A percentile compares a stretch with the other conserved stretches of the same genome.
Evolutionary conservation across 2,888 invertebrate species (phyloP).

Genomic region (Drosophila tripunctata): DNA sequence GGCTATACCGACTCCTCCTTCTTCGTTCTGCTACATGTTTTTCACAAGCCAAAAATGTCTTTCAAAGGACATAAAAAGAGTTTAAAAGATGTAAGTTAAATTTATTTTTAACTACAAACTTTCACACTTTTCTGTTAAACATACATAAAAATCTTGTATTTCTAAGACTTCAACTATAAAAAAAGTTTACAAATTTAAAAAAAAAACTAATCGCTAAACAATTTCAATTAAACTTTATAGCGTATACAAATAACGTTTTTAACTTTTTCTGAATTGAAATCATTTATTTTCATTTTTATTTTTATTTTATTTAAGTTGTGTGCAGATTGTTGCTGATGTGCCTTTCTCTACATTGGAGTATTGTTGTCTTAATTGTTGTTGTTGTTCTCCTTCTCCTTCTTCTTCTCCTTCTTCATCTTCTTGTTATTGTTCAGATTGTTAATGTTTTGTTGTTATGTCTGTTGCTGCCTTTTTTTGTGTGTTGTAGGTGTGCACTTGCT

Average conservation of each 20-base stretch:
- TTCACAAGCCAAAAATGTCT: no score
- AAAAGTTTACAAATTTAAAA: no score
- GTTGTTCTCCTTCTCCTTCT: slow-evolving; percentile 35
- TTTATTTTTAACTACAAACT: no score
- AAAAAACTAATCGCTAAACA: no score
- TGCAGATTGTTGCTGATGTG: slow-evolving; percentile 28
- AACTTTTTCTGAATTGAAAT: background rate
- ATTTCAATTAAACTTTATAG: slow-evolving; percentile 6
- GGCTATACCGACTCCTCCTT: no score
- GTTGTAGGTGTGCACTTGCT: slow-evolving; percentile 49
- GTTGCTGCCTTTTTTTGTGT: slow-evolving; percentile 13
- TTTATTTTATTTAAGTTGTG: slow-evolving; percentile 8
- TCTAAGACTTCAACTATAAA: no score
- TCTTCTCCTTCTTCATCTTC: slow-evolving; percentile 25
- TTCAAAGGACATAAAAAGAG: no score
- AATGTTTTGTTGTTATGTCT: no score
- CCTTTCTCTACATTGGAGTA: slow-evolving; percentile 25
- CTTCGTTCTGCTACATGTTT: no score
- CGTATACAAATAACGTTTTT: slow-evolving; percentile 24
- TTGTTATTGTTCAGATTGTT: slow-evolving; percentile 18
- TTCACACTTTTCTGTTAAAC: no score
- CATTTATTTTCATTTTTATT: slow-evolving; percentile 18
- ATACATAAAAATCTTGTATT: no score
- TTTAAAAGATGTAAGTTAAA: no score
- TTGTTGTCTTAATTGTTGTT: slow-evolving; percentile 54